Percentiles rank a stretch among this genome's conserved stretches.
These are phyloP conservation scores for Bradypus variegatus DNA, from an alignment of 2,797 vertebrate species.

Conservation along the genomic window DNA sequence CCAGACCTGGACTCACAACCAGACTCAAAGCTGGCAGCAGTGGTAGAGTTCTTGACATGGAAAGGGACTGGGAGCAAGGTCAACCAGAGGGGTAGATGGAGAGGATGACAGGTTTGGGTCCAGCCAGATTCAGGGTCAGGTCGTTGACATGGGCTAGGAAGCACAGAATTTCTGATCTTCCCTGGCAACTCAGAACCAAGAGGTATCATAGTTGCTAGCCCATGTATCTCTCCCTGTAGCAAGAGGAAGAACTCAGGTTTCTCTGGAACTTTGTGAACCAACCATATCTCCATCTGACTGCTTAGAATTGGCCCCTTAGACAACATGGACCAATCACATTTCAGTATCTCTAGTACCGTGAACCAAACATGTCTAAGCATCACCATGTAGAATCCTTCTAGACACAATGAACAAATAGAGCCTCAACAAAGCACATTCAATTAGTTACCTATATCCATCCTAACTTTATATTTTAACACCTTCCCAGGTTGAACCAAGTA, in stretches of 20 bases:
- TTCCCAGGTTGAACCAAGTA: neutral
- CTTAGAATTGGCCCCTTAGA: slow-evolving; percentile 14
- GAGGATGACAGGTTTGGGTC: neutral
- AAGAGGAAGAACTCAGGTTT: slow-evolving; percentile 25
- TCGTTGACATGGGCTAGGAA: neutral
- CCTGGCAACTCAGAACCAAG: neutral
- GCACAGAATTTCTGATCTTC: neutral
- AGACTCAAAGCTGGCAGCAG: neutral
- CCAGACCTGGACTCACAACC: neutral
- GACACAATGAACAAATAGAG: neutral
- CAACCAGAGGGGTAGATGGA: neutral
- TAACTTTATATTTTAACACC: neutral
- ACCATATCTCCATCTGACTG: neutral
- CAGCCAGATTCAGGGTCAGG: neutral
- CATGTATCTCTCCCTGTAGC: neutral
- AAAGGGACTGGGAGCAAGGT: neutral
- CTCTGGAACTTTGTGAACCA: slow-evolving; percentile 6
- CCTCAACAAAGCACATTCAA: neutral
- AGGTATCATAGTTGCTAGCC: neutral
- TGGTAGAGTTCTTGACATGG: neutral
- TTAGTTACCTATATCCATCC: neutral
- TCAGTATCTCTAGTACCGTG: neutral
- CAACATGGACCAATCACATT: neutral
- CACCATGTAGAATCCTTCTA: neutral
- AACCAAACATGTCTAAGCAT: neutral